Evolutionary conservation across 1,140 invertebrate species (phyloP), one percentile per base, ranked within the genome.

Genomic region (Papilio dardanus): DNA sequence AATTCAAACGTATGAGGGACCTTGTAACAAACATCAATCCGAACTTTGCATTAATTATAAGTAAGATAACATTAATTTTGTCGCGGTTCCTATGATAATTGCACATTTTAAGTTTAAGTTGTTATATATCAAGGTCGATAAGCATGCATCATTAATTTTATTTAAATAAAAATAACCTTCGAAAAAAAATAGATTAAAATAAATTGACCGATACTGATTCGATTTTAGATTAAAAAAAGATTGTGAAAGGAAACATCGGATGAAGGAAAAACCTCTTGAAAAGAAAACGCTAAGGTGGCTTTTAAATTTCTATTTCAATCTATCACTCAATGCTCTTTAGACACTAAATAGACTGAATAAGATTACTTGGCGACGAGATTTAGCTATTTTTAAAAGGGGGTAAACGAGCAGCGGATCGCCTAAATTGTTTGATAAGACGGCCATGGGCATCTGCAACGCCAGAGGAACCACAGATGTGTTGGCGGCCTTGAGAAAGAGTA

Each of bases 221-320:
- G 54, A 62, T 62, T 62, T 28, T 2, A 62, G 54, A 62, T 62
- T 62, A 50, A 50, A 50, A 24, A 62, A n/a, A 62, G 1, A 62
- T 30, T 3, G 54, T 62, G 54, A 62, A 28, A 62, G 1, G 8
- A 0, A 28, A 30, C 30, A 28, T 28, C 24, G 12, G 54, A 30
- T 62, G 10, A 28, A 30, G 21, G 54, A n/a, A n/a, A n/a, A n/a
- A n/a, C n/a, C n/a, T n/a, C 30, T 28, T 58, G 0, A 54, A 58
- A 28, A 30, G 54, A n/a, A 28, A 54, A 62, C 12, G 10, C 10
- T 62, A 30, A 62, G 3, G 54, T 62, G 54, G 10, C 24, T 28
- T 28, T 62, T 28, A 62, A 28, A 28, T 28, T 62, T 8, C 24
- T 62, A 30, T 62, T 28, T 58, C 54, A 58, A 58, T 58, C 21